Evolutionary conservation across 92 coral and sea anemone genomes (phyloP).

Genomic region (Parazoanthus atlanticus): DNA sequence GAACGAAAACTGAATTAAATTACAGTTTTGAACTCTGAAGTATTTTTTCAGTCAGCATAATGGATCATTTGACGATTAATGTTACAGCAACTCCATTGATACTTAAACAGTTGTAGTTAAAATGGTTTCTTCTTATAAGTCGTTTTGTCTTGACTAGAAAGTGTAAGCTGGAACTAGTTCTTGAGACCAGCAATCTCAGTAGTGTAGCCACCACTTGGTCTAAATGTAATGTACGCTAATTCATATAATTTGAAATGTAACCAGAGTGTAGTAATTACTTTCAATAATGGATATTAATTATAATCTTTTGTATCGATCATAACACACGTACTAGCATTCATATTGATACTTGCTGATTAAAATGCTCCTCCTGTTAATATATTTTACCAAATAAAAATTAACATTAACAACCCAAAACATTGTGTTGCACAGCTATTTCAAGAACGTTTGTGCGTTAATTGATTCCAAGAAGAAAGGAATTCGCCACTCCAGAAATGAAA

Average conservation of each 20-base stretch:
- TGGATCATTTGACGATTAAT: neutral
- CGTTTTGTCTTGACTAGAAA: too few relatives aligned
- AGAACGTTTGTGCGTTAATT: too few relatives aligned
- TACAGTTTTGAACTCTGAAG: neutral
- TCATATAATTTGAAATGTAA: neutral
- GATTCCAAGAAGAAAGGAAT: too few relatives aligned
- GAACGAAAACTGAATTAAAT: neutral
- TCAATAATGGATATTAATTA: neutral
- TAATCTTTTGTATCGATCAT: neutral
- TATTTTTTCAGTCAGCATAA: neutral
- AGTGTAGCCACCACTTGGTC: too few relatives aligned
- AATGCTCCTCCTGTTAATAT: neutral
- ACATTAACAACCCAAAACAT: too few relatives aligned
- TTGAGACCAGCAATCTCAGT: too few relatives aligned
- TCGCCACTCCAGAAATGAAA: too few relatives aligned
- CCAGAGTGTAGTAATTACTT: neutral
- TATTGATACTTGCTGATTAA: neutral
- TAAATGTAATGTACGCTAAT: too few relatives aligned
- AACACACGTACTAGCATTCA: neutral
- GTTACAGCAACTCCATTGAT: neutral
- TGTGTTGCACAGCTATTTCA: neutral
- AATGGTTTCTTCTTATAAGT: too few relatives aligned
- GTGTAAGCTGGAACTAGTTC: too few relatives aligned
- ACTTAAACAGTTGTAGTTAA: neutral
- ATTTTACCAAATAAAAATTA: neutral